phyloP scores from a whole-genome alignment of 1,140 invertebrate genomes.

The Neodiprion lecontei region DNA sequence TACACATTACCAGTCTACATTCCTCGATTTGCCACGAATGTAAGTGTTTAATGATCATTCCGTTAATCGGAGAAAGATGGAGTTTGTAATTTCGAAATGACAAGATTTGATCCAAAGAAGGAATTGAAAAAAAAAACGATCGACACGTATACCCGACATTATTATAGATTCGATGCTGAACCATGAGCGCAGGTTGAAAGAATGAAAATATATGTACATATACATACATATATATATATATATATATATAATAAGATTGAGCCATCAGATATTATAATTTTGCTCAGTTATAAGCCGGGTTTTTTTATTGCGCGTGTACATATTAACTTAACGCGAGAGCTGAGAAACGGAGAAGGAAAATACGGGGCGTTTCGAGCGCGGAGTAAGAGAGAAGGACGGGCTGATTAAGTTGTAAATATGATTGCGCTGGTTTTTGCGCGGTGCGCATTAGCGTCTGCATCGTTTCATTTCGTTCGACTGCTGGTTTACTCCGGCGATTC shows the following conservation, averaged over 20 bases:
- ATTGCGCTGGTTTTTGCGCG: conserved; percentile 4
- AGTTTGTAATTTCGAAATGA: too few species aligned
- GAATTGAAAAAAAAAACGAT: not conserved
- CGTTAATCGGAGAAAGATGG: too few species aligned
- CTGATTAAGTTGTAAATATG: conserved; percentile 7
- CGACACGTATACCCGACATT: too few species aligned
- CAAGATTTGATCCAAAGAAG: too few species aligned
- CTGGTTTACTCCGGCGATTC: not conserved
- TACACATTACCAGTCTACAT: too few species aligned
- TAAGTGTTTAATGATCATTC: too few species aligned
- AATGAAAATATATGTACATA: too few species aligned
- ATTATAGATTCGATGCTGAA: too few species aligned
- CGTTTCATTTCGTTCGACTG: conserved; percentile 3
- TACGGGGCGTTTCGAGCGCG: not conserved
- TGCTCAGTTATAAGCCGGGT: not conserved
- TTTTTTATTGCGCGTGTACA: not conserved
- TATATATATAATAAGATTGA: not conserved
- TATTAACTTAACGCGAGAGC: not conserved
- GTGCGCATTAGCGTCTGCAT: not conserved
- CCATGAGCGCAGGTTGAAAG: too few species aligned
- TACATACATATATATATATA: too few species aligned
- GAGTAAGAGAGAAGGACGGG: not conserved
- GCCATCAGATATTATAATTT: not conserved
- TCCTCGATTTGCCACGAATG: too few species aligned
- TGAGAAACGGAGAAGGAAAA: not conserved